Evolutionary conservation across 2,797 vertebrate species (phyloP), one percentile per base, ranked within the genome.

Genomic region (Synanceia verrucosa): DNA sequence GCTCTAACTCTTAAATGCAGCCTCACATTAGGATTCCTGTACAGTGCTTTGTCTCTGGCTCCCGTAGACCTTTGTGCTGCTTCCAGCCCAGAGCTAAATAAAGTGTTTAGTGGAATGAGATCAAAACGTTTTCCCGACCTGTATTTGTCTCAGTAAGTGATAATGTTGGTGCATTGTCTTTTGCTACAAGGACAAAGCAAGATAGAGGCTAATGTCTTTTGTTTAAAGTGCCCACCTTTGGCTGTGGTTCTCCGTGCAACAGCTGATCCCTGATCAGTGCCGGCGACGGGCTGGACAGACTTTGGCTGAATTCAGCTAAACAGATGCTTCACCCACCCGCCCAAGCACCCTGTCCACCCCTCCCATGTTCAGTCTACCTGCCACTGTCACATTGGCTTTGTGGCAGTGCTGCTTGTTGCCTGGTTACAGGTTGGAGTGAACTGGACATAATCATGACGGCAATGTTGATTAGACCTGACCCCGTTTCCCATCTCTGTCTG

Each of bases 401-500:
- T 78, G 75, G 78, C 77, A 55, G 73, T 29, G 9, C 56, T 67
- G 81, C 72, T 78, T 82, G 92, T 91, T 91, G 90, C 91, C 86
- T 91, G 86, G 89, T 89, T 88, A 92, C 91, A 79, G 75, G 76
- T 87, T 73, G 60, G 84, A 89, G 84, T 80, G 86, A 82, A 86
- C 70, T 83, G 86, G 91, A 90, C 91, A 87, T 83, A 84, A 90
- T 88, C 84, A 85, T 89, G 90, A 87, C 90, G 84, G 89, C 88
- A 72, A 65, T 75, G 90, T 86, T 92, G 90, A 91, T 91, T 88
- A 82, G 86, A 92, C 86, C 78, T 88, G 90, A 92, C 86, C 91
- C 75, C 60, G 39, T 86, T 87, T 90, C 83, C 86, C 74, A 64
- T 83, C 83, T 81, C 76, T 66, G 82, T 86, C 87, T 82, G 44